Evolutionary conservation across 2,888 invertebrate species (phyloP), one percentile per base, ranked within the genome.

Genomic region (Pterostichus madidus): DNA sequence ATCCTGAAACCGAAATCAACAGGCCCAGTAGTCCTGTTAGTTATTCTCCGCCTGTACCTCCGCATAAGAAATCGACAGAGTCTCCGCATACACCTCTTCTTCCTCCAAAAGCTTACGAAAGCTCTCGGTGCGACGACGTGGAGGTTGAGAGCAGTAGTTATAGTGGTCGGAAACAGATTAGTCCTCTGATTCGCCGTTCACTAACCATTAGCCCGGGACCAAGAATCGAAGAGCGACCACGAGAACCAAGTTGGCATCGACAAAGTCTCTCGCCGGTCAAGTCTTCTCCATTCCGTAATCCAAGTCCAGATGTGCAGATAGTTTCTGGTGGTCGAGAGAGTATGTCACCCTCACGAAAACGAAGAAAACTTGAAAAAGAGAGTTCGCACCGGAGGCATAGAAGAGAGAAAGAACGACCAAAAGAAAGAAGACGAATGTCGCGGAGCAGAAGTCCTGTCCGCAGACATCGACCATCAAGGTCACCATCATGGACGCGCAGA

Each of bases 41-140:
- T 85, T 85, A 86, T 84, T 85, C 87, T 15, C 86, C 90, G 76
- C 89, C 90, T 86, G 90, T 90, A 83, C 91, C 89, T 85, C 86
- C 90, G 90, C 91, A 90, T 84, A 89, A 88, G 84, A 53, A n/a
- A 81, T 87, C 88, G 68, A 88, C 90, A 3, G 92, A 91, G 75
- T 95, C 95, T 0, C 95, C 95, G 0, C 95, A 95, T 88, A 95
- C 95, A 2, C 95, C 95, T 0, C 91, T 92, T 0, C 90, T 91
- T 75, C 93, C 94, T 0, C 93, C 93, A 0, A 88, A 90, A 83
- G 88, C 88, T 0, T 92, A 91, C 87, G 92, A 92, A 85, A 59
- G 68, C 68, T 49, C 64, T n/a, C 91, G 91, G 84, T 90, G 90
- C 1, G 91, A 91, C 53, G 91, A 91, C 13, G 91, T 91, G 83